These are phyloP conservation scores for Drosophila tristis DNA, from an alignment of 1,140 invertebrate genomes.

Conservation along the genomic window DNA sequence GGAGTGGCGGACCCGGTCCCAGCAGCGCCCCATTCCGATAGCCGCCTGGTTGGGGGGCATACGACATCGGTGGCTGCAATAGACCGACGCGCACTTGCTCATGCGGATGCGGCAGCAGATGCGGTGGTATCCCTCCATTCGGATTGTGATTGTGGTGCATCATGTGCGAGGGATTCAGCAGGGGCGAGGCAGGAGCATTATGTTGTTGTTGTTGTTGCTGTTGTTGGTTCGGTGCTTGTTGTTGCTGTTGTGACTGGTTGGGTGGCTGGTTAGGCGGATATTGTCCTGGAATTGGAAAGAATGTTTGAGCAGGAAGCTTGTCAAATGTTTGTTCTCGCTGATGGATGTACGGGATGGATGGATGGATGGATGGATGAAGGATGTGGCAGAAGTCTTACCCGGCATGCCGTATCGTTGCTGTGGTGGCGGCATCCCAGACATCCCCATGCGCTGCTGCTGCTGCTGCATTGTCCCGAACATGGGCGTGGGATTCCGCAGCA, in stretches of 20 bases:
- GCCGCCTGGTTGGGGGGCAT: slow-evolving; percentile 30
- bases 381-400: slow-evolving; percentile 54
- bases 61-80: slow-evolving; percentile 55
- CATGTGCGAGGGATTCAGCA: slow-evolving; percentile 66
- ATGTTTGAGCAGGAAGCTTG: slow-evolving; percentile 45
- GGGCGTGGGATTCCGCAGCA: slow-evolving; percentile 63
- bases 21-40: slow-evolving; percentile 66
- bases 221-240: slow-evolving; percentile 54
- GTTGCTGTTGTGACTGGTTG: slow-evolving; percentile 58
- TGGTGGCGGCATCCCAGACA: slow-evolving; percentile 51
- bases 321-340: slow-evolving; percentile 47
- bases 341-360: slow-evolving; percentile 18
- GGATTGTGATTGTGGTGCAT: slow-evolving; percentile 53
- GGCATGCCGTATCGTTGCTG: slow-evolving; percentile 59
- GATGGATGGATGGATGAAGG: slow-evolving; percentile 9
- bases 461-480: slow-evolving; percentile 48
- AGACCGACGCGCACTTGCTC: slow-evolving; percentile 70
- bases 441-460: slow-evolving; percentile 48
- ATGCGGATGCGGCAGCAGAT: slow-evolving; percentile 65
- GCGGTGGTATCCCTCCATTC: slow-evolving; percentile 31
- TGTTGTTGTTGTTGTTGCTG: slow-evolving; percentile 58
- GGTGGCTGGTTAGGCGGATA: slow-evolving; percentile 57
- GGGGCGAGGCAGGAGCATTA: slow-evolving; percentile 36
- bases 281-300: slow-evolving; percentile 77
- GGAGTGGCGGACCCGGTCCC: slow-evolving; percentile 53